phyloP scores from a whole-genome alignment of 1,140 invertebrate species.

The Bemisia tabaci region DNA sequence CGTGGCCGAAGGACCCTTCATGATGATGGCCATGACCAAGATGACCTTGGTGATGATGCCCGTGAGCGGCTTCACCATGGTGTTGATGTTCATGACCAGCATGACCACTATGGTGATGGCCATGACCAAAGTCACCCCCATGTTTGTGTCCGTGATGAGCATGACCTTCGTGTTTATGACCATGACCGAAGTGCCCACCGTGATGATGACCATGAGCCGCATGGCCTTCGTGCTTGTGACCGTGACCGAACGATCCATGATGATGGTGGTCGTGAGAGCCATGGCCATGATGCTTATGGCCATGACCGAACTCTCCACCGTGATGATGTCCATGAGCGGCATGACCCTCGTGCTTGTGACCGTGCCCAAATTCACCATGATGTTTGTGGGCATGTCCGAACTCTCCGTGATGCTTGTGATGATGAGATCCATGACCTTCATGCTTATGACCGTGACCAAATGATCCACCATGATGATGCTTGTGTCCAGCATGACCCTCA shows the following conservation, averaged over 20 bases:
- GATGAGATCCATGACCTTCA: conserved; percentile 2
- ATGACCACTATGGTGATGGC: conserved; percentile 11
- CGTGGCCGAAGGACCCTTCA: conserved; percentile 15
- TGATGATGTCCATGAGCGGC: conserved; percentile 14
- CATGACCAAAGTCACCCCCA: conserved; percentile 11
- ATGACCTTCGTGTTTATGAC: conserved; percentile 14
- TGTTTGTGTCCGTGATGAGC: conserved; percentile 15
- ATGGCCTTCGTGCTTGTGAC: conserved; percentile 14
- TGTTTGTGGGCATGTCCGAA: conserved; percentile 14
- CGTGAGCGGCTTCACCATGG: conserved; percentile 12
- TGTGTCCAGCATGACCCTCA: conserved; percentile 10
- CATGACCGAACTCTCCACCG: conserved; percentile 12
- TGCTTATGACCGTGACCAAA: conserved; percentile 8
- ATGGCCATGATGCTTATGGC: conserved; percentile 15
- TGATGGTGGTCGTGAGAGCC: conserved; percentile 16
- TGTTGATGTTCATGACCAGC: conserved; percentile 14
- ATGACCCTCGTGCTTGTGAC: conserved; percentile 14
- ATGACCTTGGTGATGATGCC: conserved; percentile 14
- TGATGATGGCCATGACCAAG: conserved; percentile 12
- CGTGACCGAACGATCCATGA: conserved; percentile 15
- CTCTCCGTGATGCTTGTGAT: conserved; percentile 15
- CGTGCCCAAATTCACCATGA: conserved; percentile 16
- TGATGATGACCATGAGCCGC: conserved; percentile 14
- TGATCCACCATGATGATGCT: conserved; percentile 8
- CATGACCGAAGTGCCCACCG: conserved; percentile 12